phyloP scores from a whole-genome alignment of 2,113 vertebrate genomes.

The Eolophus roseicapilla region DNA sequence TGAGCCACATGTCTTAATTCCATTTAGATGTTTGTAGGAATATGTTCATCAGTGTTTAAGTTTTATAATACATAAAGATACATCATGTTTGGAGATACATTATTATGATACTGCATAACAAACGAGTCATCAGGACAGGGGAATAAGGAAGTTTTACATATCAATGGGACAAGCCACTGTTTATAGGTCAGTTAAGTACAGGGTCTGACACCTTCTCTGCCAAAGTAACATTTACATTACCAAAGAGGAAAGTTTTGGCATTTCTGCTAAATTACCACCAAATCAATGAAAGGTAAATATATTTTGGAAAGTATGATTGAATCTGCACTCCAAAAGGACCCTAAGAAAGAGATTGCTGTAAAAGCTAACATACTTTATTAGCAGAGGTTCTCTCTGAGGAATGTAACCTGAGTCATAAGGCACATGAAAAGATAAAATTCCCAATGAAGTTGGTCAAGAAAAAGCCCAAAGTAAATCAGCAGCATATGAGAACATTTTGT shows the following conservation, averaged over 20 bases:
- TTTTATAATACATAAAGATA: neutral
- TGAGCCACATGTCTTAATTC: neutral
- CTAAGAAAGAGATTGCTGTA: neutral
- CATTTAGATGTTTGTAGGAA: neutral
- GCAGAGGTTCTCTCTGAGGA: neutral
- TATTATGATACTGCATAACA: neutral
- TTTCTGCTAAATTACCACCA: neutral
- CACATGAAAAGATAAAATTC: neutral
- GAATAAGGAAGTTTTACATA: neutral
- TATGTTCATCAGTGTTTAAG: neutral
- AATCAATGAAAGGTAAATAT: neutral
- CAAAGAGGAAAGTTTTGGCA: neutral
- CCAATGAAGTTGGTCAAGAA: neutral
- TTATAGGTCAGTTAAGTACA: neutral
- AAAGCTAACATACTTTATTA: neutral
- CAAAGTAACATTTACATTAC: neutral
- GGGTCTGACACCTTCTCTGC: neutral
- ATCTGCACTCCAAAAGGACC: neutral
- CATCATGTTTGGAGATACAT: neutral
- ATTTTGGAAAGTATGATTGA: neutral
- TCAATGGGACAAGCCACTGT: neutral
- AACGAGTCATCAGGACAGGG: neutral
- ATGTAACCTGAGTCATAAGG: neutral
- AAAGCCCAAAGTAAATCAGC: neutral
- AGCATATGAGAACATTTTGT: neutral